Evolutionary conservation across 2,797 vertebrate genomes (phyloP).

Genomic region (Neosalanx taihuensis): DNA sequence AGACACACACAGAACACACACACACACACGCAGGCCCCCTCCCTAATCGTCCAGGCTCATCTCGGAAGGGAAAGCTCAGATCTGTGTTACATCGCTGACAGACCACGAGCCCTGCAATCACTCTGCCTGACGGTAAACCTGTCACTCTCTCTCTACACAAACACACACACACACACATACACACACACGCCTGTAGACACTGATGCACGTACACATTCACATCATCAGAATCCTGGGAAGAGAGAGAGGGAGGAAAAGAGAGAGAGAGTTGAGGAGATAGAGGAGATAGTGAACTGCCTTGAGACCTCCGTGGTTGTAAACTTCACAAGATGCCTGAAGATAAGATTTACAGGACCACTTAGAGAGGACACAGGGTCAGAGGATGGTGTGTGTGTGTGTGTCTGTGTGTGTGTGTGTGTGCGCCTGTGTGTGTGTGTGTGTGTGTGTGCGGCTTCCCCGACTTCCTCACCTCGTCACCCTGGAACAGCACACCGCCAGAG

Average conservation of each 20-base stretch:
- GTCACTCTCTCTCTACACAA: not conserved
- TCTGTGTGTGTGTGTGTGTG: not conserved
- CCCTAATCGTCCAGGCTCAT: not conserved
- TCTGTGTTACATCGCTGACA: conserved; percentile 10
- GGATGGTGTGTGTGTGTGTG: not conserved
- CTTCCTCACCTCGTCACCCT: too few relatives aligned
- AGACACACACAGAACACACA: not conserved
- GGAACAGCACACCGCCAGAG: too few relatives aligned
- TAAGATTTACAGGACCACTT: conserved; percentile 3
- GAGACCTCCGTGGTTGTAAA: conserved; percentile 1
- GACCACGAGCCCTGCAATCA: not conserved
- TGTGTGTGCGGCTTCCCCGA: not conserved
- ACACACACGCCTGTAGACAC: not conserved
- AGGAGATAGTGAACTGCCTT: not conserved
- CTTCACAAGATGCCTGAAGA: not conserved
- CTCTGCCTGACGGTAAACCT: not conserved
- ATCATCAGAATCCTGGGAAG: not conserved
- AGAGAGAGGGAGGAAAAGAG: too few relatives aligned
- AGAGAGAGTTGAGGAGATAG: too few relatives aligned
- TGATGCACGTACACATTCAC: not conserved
- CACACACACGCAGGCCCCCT: not conserved
- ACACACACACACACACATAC: not conserved
- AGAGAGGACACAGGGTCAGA: not conserved
- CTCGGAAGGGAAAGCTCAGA: not conserved
- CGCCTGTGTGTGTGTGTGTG: not conserved